Evolutionary conservation across 2,888 invertebrate species (phyloP).

Genomic region (Caenorhabditis sp.): DNA sequence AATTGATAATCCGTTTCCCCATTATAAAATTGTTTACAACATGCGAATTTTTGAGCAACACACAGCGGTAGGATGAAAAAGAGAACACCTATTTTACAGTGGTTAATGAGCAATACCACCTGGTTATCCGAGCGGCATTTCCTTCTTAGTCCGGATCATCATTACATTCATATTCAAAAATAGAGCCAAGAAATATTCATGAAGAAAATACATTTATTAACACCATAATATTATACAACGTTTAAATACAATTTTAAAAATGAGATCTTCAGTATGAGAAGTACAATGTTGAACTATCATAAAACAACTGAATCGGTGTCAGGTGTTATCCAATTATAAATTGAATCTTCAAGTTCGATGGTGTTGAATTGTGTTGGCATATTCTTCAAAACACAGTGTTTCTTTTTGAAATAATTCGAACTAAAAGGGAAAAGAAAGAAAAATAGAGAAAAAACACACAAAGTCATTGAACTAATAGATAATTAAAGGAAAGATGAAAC

Average conservation of each 20-base stretch:
- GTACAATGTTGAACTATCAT: slow-evolving; percentile 14
- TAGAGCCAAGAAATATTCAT: not conserved
- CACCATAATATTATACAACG: not conserved
- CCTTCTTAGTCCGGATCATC: not conserved
- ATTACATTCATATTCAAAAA: not conserved
- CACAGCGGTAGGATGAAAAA: too few species aligned
- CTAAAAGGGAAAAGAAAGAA: slow-evolving; percentile 5
- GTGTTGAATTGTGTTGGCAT: not conserved
- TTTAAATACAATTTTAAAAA: slow-evolving; percentile 1
- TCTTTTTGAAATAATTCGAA: not conserved
- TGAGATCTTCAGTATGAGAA: slow-evolving; percentile 6
- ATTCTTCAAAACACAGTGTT: too few species aligned
- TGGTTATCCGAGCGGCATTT: not conserved
- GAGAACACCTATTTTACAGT: too few species aligned
- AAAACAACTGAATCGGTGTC: slow-evolving; percentile 41
- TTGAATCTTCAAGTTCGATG: slow-evolving; percentile 6
- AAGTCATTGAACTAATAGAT: slow-evolving; percentile 3
- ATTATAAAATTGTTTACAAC: too few species aligned
- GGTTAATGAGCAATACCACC: not conserved
- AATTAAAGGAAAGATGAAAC: slow-evolving; percentile 6
- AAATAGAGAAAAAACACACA: not conserved
- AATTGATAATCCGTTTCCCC: too few species aligned
- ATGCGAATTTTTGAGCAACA: too few species aligned
- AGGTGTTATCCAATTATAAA: slow-evolving; percentile 39
- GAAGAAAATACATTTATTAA: not conserved